Evolutionary conservation across 2,797 vertebrate genomes (phyloP).

Genomic region (Chaenodraco wilsoni): DNA sequence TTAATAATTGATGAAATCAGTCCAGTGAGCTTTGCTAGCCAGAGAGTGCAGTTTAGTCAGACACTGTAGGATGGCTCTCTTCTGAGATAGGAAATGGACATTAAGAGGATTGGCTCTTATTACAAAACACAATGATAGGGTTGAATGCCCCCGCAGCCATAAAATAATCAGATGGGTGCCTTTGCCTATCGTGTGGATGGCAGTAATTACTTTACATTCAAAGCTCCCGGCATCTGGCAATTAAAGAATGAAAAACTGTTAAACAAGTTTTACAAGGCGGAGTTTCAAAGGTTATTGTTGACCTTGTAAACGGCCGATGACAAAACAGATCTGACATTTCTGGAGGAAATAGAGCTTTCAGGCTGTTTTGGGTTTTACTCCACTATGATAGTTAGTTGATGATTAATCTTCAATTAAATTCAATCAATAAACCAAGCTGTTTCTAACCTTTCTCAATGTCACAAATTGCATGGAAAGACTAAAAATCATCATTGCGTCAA

Average conservation of each 20-base stretch:
- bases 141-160: conserved; percentile 22
- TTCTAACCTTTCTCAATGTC: not conserved
- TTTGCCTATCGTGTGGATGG: not conserved
- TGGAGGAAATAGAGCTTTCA: not conserved
- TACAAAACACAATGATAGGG: conserved; percentile 25
- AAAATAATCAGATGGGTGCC: conserved; percentile 45
- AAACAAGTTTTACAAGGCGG: not conserved
- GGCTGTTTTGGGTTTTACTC: not conserved
- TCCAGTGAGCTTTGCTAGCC: not conserved
- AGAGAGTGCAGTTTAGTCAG: not conserved
- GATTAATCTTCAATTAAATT: not conserved
- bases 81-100: conserved; percentile 9
- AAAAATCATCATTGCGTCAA: not conserved
- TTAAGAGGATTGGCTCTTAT: conserved; percentile 45
- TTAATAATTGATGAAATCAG: conserved; percentile 46
- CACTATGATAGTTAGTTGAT: not conserved
- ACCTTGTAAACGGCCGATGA: not conserved
- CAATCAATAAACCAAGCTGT: not conserved
- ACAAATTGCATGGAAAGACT: not conserved
- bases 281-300: not conserved
- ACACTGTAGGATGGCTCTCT: not conserved
- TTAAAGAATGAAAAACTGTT: not conserved
- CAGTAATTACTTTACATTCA: conserved; percentile 36
- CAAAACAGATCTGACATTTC: not conserved
- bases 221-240: no score